Base-by-base conservation (phyloP, 2,888 invertebrate genomes). In the Mesorhabditis sp. region DNA sequence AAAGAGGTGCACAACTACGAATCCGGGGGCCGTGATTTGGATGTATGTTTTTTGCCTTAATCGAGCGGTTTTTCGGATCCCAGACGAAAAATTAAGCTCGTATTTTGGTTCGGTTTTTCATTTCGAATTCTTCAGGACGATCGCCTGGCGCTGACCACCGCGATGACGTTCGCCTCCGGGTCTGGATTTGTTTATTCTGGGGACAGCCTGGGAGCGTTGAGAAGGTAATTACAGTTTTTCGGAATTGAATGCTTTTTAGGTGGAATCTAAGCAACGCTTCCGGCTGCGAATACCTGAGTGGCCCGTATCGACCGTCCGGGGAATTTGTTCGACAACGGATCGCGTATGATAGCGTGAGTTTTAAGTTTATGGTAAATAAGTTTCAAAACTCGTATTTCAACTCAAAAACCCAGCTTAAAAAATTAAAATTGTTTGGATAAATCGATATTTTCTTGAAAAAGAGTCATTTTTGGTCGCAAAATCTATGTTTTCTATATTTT, bases 241-340 rank as follows among this genome's bases (percentile, higher is more conserved):
- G 7, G 10, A 50, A 50, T 50, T 50, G n/a, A 13, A 13, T 2
- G n/a, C 7, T 50, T 50, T 50, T 50, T n/a, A 50, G 58, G n/a
- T 78, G 78, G 78, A 74, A 74, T 68, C 68, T 64, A 3, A 66
- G 67, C 28, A 70, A 75, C 50, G 66, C 75, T 5, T 65, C 69
- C 5, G 62, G 65, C n/a, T 82, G 79, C 6, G 70, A 74, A 43
- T 80, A 80, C 66, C 64, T 80, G 41, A 72, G 74, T 62, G 80
- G 80, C 10, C 80, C 74, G 6, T 74, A 78, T 65, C 72, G 79
- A 7, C 74, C 72, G 65, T 62, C 75, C 65, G 61, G 58, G 1
- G 58, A 50, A n/a, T 50, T 50, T 50, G 7, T 50, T 10, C 58
- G 58, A 50, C 58, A 50, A 50, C 7, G 58, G n/a, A 50, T 50